These are phyloP conservation scores for Camelus bactrianus DNA, from an alignment of 2,113 vertebrate genomes.

Conservation along the genomic window DNA sequence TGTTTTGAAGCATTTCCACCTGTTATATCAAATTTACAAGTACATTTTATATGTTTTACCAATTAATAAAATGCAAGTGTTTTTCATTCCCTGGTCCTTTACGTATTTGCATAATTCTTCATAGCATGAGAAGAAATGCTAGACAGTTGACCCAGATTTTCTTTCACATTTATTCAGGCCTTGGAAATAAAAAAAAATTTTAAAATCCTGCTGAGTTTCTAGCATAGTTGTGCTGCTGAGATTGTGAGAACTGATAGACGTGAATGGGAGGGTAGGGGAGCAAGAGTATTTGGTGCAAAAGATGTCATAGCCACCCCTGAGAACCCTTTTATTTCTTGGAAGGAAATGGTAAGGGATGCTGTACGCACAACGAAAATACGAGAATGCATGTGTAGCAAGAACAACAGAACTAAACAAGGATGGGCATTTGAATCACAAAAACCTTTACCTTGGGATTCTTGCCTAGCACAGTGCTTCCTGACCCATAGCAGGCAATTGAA, in stretches of 20 bases:
- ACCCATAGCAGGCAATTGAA: neutral
- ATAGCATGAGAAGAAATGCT: neutral
- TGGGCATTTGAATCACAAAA: neutral
- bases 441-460: neutral
- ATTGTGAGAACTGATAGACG: neutral
- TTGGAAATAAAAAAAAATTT: conserved; percentile 51
- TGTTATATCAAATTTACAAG: neutral
- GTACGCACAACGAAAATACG: neutral
- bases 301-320: neutral
- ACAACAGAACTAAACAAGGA: neutral
- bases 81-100: conserved; percentile 43
- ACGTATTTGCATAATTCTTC: neutral
- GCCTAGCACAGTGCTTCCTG: neutral
- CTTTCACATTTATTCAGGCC: neutral
- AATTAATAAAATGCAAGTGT: conserved; percentile 29
- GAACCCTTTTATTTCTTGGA: neutral
- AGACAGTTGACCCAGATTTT: neutral
- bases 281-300: neutral
- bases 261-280: neutral
- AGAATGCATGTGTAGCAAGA: neutral
- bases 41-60: neutral
- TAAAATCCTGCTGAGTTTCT: neutral
- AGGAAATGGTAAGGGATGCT: conserved; percentile 2
- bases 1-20: conserved; percentile 25
- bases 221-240: neutral